A percentile compares a stretch with the other conserved stretches of the same genome.
Evolutionary conservation across 2,888 invertebrate genomes (phyloP).

Genomic region (Odontocerum albicorne): DNA sequence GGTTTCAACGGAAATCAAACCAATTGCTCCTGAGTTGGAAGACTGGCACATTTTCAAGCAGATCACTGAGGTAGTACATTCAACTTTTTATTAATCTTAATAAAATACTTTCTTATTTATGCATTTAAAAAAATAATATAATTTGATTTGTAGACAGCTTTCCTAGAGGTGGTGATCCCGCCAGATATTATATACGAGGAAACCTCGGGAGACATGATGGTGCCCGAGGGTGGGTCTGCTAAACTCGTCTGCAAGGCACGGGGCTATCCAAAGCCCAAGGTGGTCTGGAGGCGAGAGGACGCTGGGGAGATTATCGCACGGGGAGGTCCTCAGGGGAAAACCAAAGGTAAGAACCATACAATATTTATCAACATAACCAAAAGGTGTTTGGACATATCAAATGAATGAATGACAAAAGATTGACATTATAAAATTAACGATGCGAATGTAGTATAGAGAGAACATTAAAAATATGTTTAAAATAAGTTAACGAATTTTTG

Average conservation of each 20-base stretch:
- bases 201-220: slow-evolving; percentile 92
- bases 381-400: no score
- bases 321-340: slow-evolving; percentile 71
- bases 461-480: no score
- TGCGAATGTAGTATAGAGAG: no score
- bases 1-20: no score
- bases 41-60: no score
- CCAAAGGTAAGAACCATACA: slow-evolving; percentile 68
- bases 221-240: slow-evolving; percentile 88
- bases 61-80: no score
- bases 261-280: slow-evolving; percentile 82
- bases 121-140: not conserved
- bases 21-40: no score
- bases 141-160: slow-evolving; percentile 66
- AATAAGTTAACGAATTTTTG: no score
- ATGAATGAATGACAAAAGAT: no score
- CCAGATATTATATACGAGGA: slow-evolving; percentile 89
- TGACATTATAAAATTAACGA: no score
- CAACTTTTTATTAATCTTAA: no score
- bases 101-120: not conserved
- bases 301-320: slow-evolving; percentile 79
- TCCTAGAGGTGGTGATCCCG: slow-evolving; percentile 87
- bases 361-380: no score
- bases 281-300: slow-evolving; percentile 86
- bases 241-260: slow-evolving; percentile 85